A percentile compares a stretch with the other conserved stretches of the same genome.
phyloP scores from a whole-genome alignment of 1,140 invertebrate species.

The Manduca sexta region DNA sequence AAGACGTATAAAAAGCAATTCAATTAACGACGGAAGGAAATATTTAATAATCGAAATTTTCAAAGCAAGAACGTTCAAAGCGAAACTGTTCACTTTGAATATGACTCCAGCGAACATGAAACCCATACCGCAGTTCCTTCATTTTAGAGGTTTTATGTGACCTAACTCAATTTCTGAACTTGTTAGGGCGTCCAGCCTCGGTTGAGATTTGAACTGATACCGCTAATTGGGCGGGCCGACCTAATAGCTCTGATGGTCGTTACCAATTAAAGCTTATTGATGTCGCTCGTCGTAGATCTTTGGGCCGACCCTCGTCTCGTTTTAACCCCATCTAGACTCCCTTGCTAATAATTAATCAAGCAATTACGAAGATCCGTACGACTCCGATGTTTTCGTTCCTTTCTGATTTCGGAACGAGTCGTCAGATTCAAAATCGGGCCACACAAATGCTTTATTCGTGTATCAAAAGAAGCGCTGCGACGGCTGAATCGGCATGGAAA shows the following conservation, averaged over 20 bases:
- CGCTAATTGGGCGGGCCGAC: conserved; percentile 49
- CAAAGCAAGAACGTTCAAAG: no score
- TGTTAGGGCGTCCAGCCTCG: conserved; percentile 7
- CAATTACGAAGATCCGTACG: conserved; percentile 49
- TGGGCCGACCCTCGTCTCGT: conserved; percentile 56
- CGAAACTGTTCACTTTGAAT: no score
- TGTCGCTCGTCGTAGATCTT: conserved; percentile 51
- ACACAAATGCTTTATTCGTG: no score
- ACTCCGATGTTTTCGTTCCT: conserved; percentile 26
- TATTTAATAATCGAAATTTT: no score
- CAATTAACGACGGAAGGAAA: no score
- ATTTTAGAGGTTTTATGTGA: conserved; percentile 8
- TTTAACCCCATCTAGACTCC: conserved; percentile 54
- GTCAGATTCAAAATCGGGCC: no score
- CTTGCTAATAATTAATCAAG: conserved; percentile 65
- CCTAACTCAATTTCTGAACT: conserved; percentile 13
- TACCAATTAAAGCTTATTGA: conserved; percentile 66
- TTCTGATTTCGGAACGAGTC: conserved; percentile 9
- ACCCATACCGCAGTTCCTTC: not conserved
- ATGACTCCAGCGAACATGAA: not conserved
- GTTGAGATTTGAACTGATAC: conserved; percentile 48
- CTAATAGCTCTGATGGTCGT: conserved; percentile 58
- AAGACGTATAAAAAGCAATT: no score
- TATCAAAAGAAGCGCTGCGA: no score
- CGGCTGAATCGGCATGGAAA: no score